These are phyloP conservation scores for Tenebrosternarchus preto DNA, from an alignment of 2,113 vertebrate genomes.

Conservation along the genomic window DNA sequence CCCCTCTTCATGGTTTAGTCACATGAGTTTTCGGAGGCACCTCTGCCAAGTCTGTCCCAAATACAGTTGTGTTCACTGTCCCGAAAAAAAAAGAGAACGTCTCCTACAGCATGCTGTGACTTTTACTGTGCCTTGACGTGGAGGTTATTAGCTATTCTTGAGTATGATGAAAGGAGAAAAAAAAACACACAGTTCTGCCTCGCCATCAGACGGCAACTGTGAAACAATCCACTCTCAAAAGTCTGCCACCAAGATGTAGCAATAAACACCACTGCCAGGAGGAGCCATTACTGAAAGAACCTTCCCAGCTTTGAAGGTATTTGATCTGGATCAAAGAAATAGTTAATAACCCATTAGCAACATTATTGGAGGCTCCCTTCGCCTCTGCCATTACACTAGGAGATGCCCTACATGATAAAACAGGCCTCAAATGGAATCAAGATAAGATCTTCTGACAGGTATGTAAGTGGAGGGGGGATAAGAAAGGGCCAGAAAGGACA, in stretches of 20 bases:
- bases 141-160: slow-evolving; percentile 6
- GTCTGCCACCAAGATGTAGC: neutral
- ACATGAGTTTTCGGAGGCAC: slow-evolving; percentile 7
- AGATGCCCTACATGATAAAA: slow-evolving; percentile 45
- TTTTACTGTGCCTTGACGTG: slow-evolving; percentile 1
- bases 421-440: slow-evolving; percentile 28
- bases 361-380: slow-evolving; percentile 22
- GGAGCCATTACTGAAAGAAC: neutral
- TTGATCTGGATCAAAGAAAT: slow-evolving; percentile 31
- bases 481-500: neutral
- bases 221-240: slow-evolving; percentile 16
- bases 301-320: slow-evolving; percentile 4
- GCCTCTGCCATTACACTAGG: slow-evolving; percentile 7
- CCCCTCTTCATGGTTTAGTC: slow-evolving; percentile 1
- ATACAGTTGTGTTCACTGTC: neutral
- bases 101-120: slow-evolving; percentile 10
- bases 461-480: neutral
- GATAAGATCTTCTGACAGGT: slow-evolving; percentile 41
- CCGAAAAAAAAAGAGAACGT: slow-evolving; percentile 7
- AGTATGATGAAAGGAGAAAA: neutral
- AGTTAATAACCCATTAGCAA: slow-evolving; percentile 45
- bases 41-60: slow-evolving; percentile 23
- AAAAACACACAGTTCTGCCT: too few species aligned
- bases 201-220: neutral
- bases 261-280: slow-evolving; percentile 10